Percentiles rank a stretch among this genome's conserved stretches.
phyloP scores from a whole-genome alignment of 2,113 vertebrate genomes.

The Neotoma lepida region DNA sequence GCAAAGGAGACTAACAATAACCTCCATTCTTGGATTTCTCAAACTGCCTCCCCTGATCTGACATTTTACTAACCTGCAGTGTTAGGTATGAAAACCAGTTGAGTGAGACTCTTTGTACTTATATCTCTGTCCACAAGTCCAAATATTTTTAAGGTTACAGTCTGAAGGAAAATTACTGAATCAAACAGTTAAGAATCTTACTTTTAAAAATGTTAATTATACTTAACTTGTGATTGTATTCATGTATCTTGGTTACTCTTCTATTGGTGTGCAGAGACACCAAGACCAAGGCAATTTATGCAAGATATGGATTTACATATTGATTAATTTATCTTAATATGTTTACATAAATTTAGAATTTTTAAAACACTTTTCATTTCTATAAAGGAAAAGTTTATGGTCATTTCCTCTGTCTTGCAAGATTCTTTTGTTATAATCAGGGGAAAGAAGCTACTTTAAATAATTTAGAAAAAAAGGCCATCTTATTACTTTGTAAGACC shows the following conservation, averaged over 20 bases:
- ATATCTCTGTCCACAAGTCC: neutral
- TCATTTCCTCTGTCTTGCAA: constrained; percentile 12
- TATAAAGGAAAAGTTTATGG: neutral
- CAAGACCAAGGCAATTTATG: neutral
- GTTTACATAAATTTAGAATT: constrained; percentile 46
- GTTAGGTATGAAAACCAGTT: neutral
- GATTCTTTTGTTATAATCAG: constrained; percentile 20
- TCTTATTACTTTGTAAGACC: neutral
- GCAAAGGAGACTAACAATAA: neutral
- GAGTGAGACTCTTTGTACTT: neutral
- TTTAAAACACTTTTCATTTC: constrained; percentile 10
- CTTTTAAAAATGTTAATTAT: neutral
- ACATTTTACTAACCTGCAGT: neutral
- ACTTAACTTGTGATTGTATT: neutral
- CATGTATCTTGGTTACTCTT: neutral
- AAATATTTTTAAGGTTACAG: neutral
- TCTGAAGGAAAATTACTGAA: neutral
- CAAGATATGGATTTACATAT: neutral
- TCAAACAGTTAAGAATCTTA: constrained; percentile 10
- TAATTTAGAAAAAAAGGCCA: constrained; percentile 45
- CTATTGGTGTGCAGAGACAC: neutral
- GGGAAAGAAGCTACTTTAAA: constrained; percentile 29
- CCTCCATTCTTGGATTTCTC: neutral
- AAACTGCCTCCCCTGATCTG: neutral
- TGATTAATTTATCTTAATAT: constrained; percentile 1